A percentile compares a stretch with the other conserved stretches of the same genome.
Conservation (phyloP, 2,888 invertebrate genomes). For the Alcis repandata region DNA sequence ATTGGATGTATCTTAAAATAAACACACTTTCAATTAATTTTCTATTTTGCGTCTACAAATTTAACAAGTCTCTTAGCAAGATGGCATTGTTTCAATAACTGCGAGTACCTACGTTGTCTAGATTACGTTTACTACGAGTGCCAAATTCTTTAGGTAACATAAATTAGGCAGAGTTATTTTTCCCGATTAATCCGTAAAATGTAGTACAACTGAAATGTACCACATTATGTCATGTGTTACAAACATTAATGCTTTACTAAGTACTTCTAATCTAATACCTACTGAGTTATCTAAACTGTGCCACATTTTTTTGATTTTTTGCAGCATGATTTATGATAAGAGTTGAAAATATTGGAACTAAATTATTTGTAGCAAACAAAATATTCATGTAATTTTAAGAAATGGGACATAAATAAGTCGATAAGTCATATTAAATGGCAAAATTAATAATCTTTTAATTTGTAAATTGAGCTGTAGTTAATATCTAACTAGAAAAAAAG, state of each 20-base stretch:
- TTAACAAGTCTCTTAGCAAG: conserved; percentile 15
- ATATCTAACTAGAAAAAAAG: too few species aligned
- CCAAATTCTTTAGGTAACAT: conserved; percentile 21
- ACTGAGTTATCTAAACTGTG: background rate
- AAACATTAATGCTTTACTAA: conserved; percentile 11
- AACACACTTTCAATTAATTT: conserved; percentile 7
- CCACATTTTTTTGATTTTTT: background rate
- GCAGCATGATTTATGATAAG: too few species aligned
- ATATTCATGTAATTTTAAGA: too few species aligned
- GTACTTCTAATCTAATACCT: background rate
- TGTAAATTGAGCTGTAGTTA: too few species aligned
- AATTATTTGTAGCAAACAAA: too few species aligned
- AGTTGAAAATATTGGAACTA: too few species aligned
- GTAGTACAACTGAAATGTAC: conserved; percentile 18
- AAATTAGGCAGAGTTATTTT: conserved; percentile 16
- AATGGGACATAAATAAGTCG: too few species aligned
- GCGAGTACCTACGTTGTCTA: conserved; percentile 10
- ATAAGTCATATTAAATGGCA: too few species aligned
- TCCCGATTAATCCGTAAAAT: conserved; percentile 6
- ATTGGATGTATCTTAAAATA: conserved; percentile 10
- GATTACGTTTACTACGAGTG: conserved; percentile 11
- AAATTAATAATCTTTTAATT: too few species aligned
- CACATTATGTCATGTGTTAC: conserved; percentile 5
- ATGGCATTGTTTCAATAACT: conserved; percentile 24
- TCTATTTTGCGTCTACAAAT: conserved; percentile 11